Evolutionary conservation across 2,113 vertebrate genomes (phyloP).

Genomic region (Chloebia gouldiae): DNA sequence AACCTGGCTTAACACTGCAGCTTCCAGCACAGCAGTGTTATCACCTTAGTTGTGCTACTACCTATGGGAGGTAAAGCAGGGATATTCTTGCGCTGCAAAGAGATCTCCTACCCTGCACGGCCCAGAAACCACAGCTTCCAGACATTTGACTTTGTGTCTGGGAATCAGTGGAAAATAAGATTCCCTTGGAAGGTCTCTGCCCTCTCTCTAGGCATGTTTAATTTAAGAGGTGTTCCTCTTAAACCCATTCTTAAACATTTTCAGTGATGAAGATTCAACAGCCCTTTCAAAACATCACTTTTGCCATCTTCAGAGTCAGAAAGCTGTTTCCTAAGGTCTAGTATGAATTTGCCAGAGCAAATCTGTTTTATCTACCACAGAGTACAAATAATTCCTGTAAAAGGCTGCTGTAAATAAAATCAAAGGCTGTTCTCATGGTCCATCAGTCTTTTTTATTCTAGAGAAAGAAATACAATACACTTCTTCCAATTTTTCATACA

Average conservation of each 20-base stretch:
- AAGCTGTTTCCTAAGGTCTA: neutral
- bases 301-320: neutral
- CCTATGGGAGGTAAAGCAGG: neutral
- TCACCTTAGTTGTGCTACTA: neutral
- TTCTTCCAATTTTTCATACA: constrained; percentile 33
- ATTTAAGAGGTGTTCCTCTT: neutral
- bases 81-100: neutral
- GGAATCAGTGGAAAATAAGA: constrained; percentile 18
- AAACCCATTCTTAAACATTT: constrained; percentile 14
- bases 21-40: neutral
- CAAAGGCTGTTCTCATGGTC: constrained; percentile 9
- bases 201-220: neutral
- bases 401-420: constrained; percentile 50
- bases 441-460: constrained; percentile 48
- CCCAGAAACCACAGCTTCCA: neutral
- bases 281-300: neutral
- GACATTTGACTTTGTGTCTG: neutral
- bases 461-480: constrained; percentile 13
- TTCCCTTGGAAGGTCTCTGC: neutral
- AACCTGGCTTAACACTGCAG: neutral
- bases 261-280: neutral
- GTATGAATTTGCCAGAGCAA: neutral
- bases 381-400: constrained; percentile 49
- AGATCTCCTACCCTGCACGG: neutral
- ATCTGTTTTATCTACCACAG: neutral